phyloP scores from a whole-genome alignment of 2,113 vertebrate genomes.

The Gorsachius goisagi region DNA sequence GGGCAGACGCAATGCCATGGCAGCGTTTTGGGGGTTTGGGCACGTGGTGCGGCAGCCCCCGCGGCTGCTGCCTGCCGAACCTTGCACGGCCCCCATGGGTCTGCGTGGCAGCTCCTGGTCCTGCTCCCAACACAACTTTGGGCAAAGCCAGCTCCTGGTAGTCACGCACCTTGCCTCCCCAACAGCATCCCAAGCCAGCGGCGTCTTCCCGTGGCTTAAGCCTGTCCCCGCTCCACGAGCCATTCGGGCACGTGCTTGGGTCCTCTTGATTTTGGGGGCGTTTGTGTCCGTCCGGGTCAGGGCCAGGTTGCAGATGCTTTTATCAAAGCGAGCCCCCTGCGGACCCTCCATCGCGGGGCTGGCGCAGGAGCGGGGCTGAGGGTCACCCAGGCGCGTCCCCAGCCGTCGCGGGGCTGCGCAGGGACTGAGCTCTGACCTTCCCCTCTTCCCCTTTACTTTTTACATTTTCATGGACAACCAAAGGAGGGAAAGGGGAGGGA shows the following conservation, averaged over 20 bases:
- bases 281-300: not conserved
- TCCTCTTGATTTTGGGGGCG: not conserved
- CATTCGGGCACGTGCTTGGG: rapidly evolving
- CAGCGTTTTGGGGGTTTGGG: not conserved
- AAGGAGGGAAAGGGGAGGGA: not conserved
- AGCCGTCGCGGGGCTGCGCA: rapidly evolving
- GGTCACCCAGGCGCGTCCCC: not conserved
- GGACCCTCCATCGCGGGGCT: rapidly evolving
- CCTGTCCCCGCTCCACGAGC: rapidly evolving
- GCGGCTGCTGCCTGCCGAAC: not conserved
- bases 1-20: rapidly evolving
- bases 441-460: not conserved
- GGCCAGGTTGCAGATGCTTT: not conserved
- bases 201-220: rapidly evolving
- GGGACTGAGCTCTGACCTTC: rapidly evolving
- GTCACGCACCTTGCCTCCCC: rapidly evolving
- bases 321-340: not conserved
- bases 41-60: not conserved
- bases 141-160: not conserved
- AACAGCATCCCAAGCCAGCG: rapidly evolving
- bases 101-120: not conserved
- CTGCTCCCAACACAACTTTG: not conserved
- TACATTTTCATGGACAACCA: rapidly evolving
- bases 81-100: not conserved
- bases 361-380: not conserved